Base-by-base conservation (phyloP, 2,888 invertebrate genomes). In the Scaptomyza reducta region DNA sequence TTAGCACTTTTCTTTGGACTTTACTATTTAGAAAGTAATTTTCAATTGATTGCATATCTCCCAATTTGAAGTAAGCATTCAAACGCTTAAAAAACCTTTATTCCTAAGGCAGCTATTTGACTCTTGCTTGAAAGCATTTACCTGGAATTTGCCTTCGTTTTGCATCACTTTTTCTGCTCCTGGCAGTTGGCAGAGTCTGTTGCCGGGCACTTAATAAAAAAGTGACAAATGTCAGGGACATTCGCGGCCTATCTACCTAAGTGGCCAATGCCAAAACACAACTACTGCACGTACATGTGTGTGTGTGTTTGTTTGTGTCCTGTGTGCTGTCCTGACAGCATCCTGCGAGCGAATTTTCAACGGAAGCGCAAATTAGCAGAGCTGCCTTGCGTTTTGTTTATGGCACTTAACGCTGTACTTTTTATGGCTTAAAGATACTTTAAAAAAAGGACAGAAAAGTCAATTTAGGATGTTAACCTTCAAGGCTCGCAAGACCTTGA, bases 341-440 rank as follows among this genome's bases (percentile, higher is more conserved):
- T 86, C 84, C 84, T 78, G 83, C 42, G 47, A 49, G 58, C 50
- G 16, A 70, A 67, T 80, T 85, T 83, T 87, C 79, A 74, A 71
- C 79, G 85, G 86, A 87, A 83, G 75, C 72, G 74, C 83, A 86
- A 87, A 86, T 85, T 85, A 86, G 72, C 82, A 64, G 70, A 60
- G 71, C 69, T 61, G 72, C 70, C 78, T 66, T 38, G 50, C 64
- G 56, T 59, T 77, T 75, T 71, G 83, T 82, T 86, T 82, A 81
- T 69, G 77, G 33, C 74, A 54, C 62, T 72, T 59, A 64, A 46
- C 64, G 69, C 16, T 71, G 71, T 56, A 63, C 58, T 83, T 83
- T 84, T 87, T 87, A 74, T 77, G 69, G 58, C 67, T 38, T 40
- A 10, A 14, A 29, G 35, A 54, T 56, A 47, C 65, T 59, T 64